phyloP scores from a whole-genome alignment of 2,888 invertebrate species.

The Torymus texanus region DNA sequence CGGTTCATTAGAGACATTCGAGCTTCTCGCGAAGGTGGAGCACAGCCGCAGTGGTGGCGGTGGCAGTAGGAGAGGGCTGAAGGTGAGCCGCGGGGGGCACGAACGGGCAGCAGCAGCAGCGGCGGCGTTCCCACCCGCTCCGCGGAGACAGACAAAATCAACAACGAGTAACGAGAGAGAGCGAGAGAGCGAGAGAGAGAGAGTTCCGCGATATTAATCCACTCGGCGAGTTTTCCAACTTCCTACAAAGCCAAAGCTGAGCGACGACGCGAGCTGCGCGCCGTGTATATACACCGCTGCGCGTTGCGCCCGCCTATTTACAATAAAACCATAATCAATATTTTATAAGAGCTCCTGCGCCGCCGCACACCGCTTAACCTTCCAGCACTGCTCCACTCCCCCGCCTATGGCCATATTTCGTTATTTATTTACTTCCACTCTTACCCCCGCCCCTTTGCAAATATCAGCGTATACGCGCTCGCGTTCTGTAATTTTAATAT shows the following conservation, averaged over 20 bases:
- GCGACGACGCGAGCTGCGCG: slow-evolving; percentile 58
- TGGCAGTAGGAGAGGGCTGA: slow-evolving; percentile 43
- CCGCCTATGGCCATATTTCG: not conserved
- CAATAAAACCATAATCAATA: slow-evolving; percentile 73
- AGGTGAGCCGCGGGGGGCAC: slow-evolving; percentile 56
- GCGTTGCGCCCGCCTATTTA: slow-evolving; percentile 67
- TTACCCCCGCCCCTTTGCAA: not conserved
- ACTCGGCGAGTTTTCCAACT: slow-evolving; percentile 76
- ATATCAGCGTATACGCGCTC: too few relatives aligned
- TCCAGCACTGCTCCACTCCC: not conserved
- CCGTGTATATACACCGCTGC: slow-evolving; percentile 53
- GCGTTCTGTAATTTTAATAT: too few relatives aligned
- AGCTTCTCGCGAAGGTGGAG: slow-evolving; percentile 56
- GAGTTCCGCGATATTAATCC: slow-evolving; percentile 76
- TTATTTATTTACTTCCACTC: slow-evolving; percentile 20
- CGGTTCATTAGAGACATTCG: slow-evolving; percentile 75
- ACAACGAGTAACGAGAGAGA: slow-evolving; percentile 74
- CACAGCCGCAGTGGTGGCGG: slow-evolving; percentile 39
- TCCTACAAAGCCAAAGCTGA: slow-evolving; percentile 72
- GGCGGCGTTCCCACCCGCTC: slow-evolving; percentile 59
- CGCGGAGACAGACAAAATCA: slow-evolving; percentile 75
- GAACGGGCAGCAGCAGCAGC: slow-evolving; percentile 55
- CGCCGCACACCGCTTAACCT: slow-evolving; percentile 39
- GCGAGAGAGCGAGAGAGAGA: slow-evolving; percentile 64
- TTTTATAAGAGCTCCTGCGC: slow-evolving; percentile 65